Evolutionary conservation across 2,888 invertebrate species (phyloP).

Genomic region (Chymomyza procnemis): DNA sequence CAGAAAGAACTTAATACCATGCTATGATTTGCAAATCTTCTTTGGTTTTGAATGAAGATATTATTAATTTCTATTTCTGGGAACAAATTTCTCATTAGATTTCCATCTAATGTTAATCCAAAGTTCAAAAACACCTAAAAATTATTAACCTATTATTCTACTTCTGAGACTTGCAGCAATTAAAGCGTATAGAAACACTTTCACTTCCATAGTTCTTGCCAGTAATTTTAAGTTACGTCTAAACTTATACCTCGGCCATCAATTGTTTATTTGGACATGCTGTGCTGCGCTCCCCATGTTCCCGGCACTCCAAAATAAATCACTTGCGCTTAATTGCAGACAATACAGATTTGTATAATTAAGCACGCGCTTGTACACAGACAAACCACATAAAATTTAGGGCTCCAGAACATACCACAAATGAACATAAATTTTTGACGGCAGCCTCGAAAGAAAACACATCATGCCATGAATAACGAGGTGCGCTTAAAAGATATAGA

Average conservation of each 20-base stretch:
- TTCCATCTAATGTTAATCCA: too few relatives aligned
- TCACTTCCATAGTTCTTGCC: too few relatives aligned
- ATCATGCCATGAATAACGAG: neutral
- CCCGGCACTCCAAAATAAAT: slow-evolving; percentile 48
- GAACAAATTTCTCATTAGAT: too few relatives aligned
- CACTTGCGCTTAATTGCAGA: slow-evolving; percentile 54
- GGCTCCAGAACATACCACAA: slow-evolving; percentile 13
- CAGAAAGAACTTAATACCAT: too few relatives aligned
- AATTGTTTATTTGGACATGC: slow-evolving; percentile 44
- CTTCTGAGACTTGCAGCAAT: neutral
- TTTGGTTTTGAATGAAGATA: too few relatives aligned
- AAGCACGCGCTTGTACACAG: slow-evolving; percentile 51
- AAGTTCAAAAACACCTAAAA: too few relatives aligned
- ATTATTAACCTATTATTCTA: neutral
- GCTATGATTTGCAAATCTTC: too few relatives aligned
- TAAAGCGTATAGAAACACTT: neutral
- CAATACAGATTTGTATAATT: slow-evolving; percentile 59
- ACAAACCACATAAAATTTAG: slow-evolving; percentile 27
- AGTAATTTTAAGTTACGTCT: neutral
- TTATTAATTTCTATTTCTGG: too few relatives aligned
- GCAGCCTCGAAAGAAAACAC: neutral
- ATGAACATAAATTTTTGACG: slow-evolving; percentile 22
- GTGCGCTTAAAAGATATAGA: neutral
- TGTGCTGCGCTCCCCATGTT: slow-evolving; percentile 1
- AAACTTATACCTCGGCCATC: neutral